These are phyloP conservation scores for Kryptolebias marmoratus DNA, from an alignment of 2,113 vertebrate species.

Conservation along the genomic window DNA sequence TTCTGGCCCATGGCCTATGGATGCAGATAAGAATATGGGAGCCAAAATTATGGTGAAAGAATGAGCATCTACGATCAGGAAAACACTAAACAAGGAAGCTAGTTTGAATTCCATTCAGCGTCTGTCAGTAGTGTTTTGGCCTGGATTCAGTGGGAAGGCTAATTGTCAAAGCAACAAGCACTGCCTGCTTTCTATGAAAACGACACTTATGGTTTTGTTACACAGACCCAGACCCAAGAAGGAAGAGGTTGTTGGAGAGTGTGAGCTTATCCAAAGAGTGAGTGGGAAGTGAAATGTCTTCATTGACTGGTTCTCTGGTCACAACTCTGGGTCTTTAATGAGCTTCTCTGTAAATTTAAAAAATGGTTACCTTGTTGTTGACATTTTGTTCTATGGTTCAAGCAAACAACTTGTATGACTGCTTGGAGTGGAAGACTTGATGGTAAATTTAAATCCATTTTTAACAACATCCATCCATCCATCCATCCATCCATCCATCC, in stretches of 20 bases:
- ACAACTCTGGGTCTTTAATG: not conserved
- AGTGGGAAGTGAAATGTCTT: not conserved
- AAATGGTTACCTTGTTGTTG: not conserved
- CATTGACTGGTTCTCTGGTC: not conserved
- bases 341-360: not conserved
- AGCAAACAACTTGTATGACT: no score
- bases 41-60: not conserved
- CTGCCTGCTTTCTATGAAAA: not conserved
- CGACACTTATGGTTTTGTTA: not conserved
- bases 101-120: not conserved
- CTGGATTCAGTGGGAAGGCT: not conserved
- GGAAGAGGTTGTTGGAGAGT: not conserved
- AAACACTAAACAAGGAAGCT: not conserved
- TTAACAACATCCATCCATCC: no score
- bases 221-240: not conserved
- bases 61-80: not conserved
- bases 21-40: conserved; percentile 3
- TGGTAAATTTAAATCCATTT: no score
- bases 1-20: not conserved
- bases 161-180: not conserved
- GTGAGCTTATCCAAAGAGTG: not conserved
- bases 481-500: no score
- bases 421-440: no score
- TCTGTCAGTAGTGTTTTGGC: not conserved
- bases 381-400: no score